Evolutionary conservation across 2,888 invertebrate species (phyloP).

Genomic region (Archips xylosteana): DNA sequence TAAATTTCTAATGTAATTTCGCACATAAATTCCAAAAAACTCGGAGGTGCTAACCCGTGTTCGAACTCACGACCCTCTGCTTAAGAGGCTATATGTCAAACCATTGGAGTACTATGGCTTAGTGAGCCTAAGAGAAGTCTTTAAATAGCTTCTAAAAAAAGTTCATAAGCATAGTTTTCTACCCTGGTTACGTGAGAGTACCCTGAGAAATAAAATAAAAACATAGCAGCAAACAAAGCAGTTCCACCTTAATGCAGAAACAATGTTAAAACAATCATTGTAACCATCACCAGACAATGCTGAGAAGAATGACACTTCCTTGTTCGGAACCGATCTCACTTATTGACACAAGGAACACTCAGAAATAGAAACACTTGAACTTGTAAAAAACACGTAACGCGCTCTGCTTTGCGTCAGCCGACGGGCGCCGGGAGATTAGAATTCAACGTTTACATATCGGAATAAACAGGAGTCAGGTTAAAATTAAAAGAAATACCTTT

Average conservation of each 20-base stretch:
- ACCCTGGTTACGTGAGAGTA: too few species aligned
- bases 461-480: not conserved
- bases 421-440: not conserved
- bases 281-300: slow-evolving; percentile 7
- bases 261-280: slow-evolving; percentile 6
- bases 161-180: too few species aligned
- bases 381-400: slow-evolving; percentile 12
- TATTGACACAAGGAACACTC: not conserved
- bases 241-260: slow-evolving; percentile 8
- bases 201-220: not conserved
- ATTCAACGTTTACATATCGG: not conserved
- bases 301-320: slow-evolving; percentile 13
- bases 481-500: too few species aligned
- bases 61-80: too few species aligned
- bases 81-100: too few species aligned
- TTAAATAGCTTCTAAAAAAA: too few species aligned
- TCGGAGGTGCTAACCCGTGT: too few species aligned
- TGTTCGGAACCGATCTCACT: not conserved
- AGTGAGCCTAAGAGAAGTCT: too few species aligned
- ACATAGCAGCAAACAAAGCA: not conserved
- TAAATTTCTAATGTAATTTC: too few species aligned
- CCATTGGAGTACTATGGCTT: too few species aligned
- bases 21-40: too few species aligned
- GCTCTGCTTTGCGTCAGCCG: slow-evolving; percentile 20
- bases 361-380: slow-evolving; percentile 25